These are phyloP conservation scores for Paedocypris sp. DNA, from an alignment of 2,113 vertebrate species.

Conservation along the genomic window DNA sequence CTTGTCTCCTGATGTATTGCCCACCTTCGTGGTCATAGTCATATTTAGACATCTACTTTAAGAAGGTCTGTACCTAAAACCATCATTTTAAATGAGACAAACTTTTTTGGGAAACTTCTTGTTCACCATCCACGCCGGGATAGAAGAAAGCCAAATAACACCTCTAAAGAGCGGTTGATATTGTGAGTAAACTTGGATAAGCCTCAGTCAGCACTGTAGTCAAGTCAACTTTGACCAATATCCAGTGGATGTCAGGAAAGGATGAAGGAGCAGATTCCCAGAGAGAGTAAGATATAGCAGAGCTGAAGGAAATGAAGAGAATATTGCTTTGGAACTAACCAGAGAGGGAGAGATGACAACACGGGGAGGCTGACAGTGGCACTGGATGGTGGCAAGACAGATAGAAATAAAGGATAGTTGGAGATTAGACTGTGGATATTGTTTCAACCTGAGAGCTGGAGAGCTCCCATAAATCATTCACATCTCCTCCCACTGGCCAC, in stretches of 20 bases:
- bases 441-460: constrained; percentile 21
- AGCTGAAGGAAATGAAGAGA: constrained; percentile 32
- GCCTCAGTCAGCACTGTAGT: background rate
- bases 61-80: no score
- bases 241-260: background rate
- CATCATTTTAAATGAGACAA: no score
- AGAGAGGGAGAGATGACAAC: constrained; percentile 6
- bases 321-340: background rate
- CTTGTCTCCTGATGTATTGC: no score
- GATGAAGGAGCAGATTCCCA: background rate
- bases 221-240: background rate
- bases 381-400: background rate
- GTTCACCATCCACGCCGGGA: no score
- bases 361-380: background rate
- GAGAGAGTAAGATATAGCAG: constrained; percentile 25
- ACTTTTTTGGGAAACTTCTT: no score
- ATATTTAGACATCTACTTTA: no score
- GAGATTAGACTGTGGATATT: constrained; percentile 12
- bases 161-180: background rate
- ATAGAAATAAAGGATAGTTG: constrained; percentile 26
- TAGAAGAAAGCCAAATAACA: no score
- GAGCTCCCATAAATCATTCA: constrained; percentile 39
- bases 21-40: no score
- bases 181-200: background rate
- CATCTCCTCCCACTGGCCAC: constrained; percentile 20